Percentiles rank a stretch among this genome's conserved stretches.
Conservation (phyloP, 2,888 invertebrate species). For the Rambutsinella grinnellia region DNA sequence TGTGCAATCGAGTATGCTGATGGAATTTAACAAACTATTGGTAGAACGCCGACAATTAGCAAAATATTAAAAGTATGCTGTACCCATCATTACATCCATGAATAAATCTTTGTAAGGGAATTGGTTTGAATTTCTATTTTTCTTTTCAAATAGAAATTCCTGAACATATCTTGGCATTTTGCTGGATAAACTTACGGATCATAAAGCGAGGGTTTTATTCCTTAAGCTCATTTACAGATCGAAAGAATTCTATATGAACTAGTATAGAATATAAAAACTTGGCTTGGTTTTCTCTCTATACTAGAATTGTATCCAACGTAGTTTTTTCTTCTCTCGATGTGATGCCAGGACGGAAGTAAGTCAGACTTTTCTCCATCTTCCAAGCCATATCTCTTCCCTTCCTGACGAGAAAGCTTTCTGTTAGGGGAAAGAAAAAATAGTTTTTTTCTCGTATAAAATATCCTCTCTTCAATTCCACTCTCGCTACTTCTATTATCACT, state of each 20-base stretch:
- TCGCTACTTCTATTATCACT: conserved; percentile 10
- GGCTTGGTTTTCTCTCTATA: not conserved
- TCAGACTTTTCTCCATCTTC: conserved; percentile 56
- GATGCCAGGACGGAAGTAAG: conserved; percentile 53
- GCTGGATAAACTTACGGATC: conserved; percentile 54
- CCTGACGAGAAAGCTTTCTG: conserved; percentile 54
- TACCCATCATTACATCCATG: too few species aligned
- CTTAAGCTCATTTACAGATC: conserved; percentile 45
- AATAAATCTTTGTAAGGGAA: too few species aligned
- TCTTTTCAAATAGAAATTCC: too few species aligned
- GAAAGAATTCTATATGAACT: conserved; percentile 33
- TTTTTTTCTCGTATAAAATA: conserved; percentile 17
- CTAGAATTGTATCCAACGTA: not conserved
- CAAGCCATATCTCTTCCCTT: conserved; percentile 56
- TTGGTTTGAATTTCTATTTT: too few species aligned
- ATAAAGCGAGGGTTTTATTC: conserved; percentile 50
- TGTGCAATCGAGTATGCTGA: too few species aligned
- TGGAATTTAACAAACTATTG: too few species aligned
- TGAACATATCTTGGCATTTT: conserved; percentile 44
- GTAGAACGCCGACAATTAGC: too few species aligned
- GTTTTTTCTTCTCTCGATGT: conserved; percentile 11
- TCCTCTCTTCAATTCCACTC: not conserved
- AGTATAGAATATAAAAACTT: conserved; percentile 14
- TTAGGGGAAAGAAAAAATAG: conserved; percentile 42
- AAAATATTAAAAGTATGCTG: too few species aligned